These are phyloP conservation scores for Erebia epiphron DNA, from an alignment of 2,888 invertebrate genomes.

Conservation along the genomic window DNA sequence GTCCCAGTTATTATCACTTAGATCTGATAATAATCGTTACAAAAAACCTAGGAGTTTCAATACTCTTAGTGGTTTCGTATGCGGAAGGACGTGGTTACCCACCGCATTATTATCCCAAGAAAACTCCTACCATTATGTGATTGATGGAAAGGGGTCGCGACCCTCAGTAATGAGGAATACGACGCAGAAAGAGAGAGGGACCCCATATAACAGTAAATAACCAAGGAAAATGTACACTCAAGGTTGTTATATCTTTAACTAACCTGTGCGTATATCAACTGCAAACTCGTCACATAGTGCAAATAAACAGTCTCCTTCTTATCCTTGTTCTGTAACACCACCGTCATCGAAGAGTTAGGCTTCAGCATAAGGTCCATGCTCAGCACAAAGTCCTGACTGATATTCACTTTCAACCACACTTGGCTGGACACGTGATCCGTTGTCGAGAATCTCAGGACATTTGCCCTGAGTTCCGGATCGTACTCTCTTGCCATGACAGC, in stretches of 20 bases:
- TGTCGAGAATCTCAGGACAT: conserved; percentile 88
- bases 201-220: too few relatives aligned
- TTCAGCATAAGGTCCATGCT: conserved; percentile 88
- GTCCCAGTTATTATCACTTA: too few relatives aligned
- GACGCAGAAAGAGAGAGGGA: too few relatives aligned
- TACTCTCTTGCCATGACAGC: conserved; percentile 85
- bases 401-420: conserved; percentile 83
- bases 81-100: too few relatives aligned
- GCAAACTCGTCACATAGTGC: conserved; percentile 91
- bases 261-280: conserved; percentile 88
- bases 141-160: too few relatives aligned
- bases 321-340: conserved; percentile 89
- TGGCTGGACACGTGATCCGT: conserved; percentile 87
- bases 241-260: conserved; percentile 45
- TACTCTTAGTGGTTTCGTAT: too few relatives aligned
- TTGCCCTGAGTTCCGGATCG: conserved; percentile 82
- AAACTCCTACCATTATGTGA: too few relatives aligned
- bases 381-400: conserved; percentile 87
- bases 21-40: too few relatives aligned
- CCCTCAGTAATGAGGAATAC: too few relatives aligned
- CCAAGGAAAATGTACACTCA: too few relatives aligned
- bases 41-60: too few relatives aligned
- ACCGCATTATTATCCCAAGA: too few relatives aligned
- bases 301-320: conserved; percentile 90
- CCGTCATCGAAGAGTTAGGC: conserved; percentile 91